Conservation (phyloP, 2,888 invertebrate species). For the Teleiodes luculella region DNA sequence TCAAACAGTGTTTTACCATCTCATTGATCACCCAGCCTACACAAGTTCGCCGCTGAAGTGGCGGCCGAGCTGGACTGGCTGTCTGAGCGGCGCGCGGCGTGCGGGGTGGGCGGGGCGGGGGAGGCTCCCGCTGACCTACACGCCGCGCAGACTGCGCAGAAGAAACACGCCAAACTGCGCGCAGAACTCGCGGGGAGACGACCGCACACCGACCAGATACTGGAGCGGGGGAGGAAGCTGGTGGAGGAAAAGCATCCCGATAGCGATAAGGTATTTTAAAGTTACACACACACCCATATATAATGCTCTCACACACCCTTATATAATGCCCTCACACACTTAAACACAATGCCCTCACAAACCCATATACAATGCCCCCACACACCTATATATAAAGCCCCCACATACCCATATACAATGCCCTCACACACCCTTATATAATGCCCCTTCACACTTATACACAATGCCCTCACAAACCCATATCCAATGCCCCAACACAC, state of each 20-base stretch:
- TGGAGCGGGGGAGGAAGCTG: slow-evolving; percentile 87
- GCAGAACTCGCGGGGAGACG: slow-evolving; percentile 93
- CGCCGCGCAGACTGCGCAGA: slow-evolving; percentile 94
- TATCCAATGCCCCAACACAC: too few relatives aligned
- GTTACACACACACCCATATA: neutral
- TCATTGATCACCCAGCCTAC: slow-evolving; percentile 69
- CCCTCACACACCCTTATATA: too few relatives aligned
- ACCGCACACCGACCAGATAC: slow-evolving; percentile 89
- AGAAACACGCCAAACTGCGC: slow-evolving; percentile 96
- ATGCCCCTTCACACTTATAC: too few relatives aligned
- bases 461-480: too few relatives aligned
- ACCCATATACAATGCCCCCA: too few relatives aligned
- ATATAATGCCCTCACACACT: neutral
- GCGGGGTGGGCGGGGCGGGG: slow-evolving; percentile 87
- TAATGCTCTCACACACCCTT: neutral
- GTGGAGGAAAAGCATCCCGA: slow-evolving; percentile 89
- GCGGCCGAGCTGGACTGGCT: slow-evolving; percentile 97
- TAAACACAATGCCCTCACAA: too few relatives aligned
- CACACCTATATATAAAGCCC: too few relatives aligned
- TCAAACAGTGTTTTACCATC: too few relatives aligned
- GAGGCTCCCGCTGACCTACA: slow-evolving; percentile 90
- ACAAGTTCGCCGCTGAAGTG: slow-evolving; percentile 96
- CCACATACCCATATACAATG: too few relatives aligned
- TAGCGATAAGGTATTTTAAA: slow-evolving; percentile 82
- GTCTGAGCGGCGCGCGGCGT: slow-evolving; percentile 82